These are phyloP conservation scores for Ceratosolen solmsi DNA, from an alignment of 1,140 invertebrate genomes.

Conservation along the genomic window DNA sequence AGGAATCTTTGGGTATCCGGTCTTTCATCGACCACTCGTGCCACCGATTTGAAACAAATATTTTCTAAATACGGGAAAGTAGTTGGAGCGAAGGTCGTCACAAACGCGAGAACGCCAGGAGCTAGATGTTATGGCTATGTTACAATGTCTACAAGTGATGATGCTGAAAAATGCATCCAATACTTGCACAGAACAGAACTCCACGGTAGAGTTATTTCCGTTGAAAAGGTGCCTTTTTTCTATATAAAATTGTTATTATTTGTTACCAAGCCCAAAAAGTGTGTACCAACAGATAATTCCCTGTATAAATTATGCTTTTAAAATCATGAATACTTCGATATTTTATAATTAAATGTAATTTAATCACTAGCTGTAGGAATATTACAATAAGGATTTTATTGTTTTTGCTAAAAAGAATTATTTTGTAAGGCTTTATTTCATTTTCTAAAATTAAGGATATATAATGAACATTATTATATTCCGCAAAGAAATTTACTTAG, in stretches of 20 bases:
- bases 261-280: neutral
- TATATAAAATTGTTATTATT: neutral
- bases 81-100: conserved; percentile 96
- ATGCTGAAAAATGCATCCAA: conserved; percentile 91
- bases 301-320: no score
- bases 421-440: no score
- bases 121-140: conserved; percentile 95
- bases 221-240: conserved; percentile 83
- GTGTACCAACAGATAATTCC: no score
- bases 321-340: no score
- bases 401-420: no score
- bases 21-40: conserved; percentile 88
- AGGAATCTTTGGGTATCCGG: conserved; percentile 95
- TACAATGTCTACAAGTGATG: conserved; percentile 90
- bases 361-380: no score
- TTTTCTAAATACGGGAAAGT: conserved; percentile 96
- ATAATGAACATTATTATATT: no score
- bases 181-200: conserved; percentile 91
- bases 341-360: no score
- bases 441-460: no score
- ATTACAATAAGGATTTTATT: no score
- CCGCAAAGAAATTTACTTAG: no score
- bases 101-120: conserved; percentile 91
- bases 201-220: conserved; percentile 93
- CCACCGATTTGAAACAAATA: conserved; percentile 92